Percentiles rank a stretch among this genome's conserved stretches.
These are phyloP conservation scores for Dynastes hyllus DNA, from an alignment of 2,888 invertebrate genomes.

Conservation along the genomic window DNA sequence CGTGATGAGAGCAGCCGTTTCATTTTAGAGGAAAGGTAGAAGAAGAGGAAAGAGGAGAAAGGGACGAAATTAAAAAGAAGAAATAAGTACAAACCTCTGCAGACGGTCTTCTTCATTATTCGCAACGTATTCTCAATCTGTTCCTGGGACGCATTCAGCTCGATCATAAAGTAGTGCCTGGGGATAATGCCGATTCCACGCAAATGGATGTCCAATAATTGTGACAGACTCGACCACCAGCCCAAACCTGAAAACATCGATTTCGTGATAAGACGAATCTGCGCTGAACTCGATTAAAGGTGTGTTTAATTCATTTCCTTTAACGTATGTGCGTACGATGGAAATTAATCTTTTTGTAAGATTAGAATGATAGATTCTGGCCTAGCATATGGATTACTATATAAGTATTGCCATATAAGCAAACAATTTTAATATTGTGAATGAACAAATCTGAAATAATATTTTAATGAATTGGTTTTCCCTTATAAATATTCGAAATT, in stretches of 20 bases:
- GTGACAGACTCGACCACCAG: constrained; percentile 74
- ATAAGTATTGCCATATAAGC: too few relatives aligned
- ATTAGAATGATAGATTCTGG: too few relatives aligned
- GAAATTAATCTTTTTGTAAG: not conserved
- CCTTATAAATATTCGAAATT: too few relatives aligned
- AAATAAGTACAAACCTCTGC: constrained; percentile 70
- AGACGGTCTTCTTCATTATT: constrained; percentile 70
- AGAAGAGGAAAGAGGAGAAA: constrained; percentile 9
- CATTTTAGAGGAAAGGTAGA: not conserved
- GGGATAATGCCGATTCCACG: constrained; percentile 73
- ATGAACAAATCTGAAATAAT: too few relatives aligned
- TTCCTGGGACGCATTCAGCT: constrained; percentile 67
- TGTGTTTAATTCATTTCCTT: not conserved
- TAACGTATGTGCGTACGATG: not conserved
- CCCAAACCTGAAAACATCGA: constrained; percentile 71
- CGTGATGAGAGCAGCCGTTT: not conserved
- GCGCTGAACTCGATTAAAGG: constrained; percentile 3
- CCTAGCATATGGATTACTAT: too few relatives aligned
- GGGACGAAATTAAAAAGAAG: constrained; percentile 36
- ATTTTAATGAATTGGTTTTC: too few relatives aligned
- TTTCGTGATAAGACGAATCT: constrained; percentile 1
- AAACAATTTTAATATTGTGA: too few relatives aligned
- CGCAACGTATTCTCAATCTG: constrained; percentile 70
- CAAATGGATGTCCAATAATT: constrained; percentile 72
- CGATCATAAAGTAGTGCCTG: constrained; percentile 72